These are phyloP conservation scores for Channallabes apus DNA, from an alignment of 2,797 vertebrate species.

Conservation along the genomic window DNA sequence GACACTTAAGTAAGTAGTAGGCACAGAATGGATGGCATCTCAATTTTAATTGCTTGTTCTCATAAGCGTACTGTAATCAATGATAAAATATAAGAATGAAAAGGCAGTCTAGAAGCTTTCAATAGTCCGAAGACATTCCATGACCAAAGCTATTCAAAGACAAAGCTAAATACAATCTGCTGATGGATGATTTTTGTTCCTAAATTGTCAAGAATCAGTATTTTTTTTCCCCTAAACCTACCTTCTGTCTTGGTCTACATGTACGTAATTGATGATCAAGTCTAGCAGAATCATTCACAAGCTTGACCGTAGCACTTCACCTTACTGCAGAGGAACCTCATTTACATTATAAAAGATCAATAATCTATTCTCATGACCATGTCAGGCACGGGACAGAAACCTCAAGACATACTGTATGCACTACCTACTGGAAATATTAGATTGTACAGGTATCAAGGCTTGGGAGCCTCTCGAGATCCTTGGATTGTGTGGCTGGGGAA, in stretches of 20 bases:
- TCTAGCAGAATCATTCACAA: neutral
- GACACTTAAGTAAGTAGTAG: neutral
- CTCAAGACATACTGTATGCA: neutral
- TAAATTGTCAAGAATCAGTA: neutral
- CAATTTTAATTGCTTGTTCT: neutral
- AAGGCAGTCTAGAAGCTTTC: neutral
- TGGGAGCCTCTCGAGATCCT: neutral
- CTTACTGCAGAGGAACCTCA: neutral
- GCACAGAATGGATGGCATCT: neutral
- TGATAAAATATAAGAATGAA: neutral
- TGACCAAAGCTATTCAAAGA: neutral
- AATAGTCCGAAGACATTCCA: neutral
- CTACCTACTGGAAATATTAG: neutral
- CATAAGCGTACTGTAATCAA: neutral
- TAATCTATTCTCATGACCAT: neutral
- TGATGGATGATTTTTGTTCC: neutral
- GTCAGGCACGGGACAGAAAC: neutral
- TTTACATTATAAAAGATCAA: neutral
- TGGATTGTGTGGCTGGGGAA: neutral
- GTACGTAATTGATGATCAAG: neutral
- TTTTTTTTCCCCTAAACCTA: neutral
- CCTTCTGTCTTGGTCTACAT: neutral
- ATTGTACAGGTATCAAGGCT: neutral
- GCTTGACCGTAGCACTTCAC: too few relatives aligned
- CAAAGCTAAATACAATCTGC: neutral